A percentile compares a stretch with the other conserved stretches of the same genome.
Conservation (phyloP, 2,888 invertebrate genomes). For the Amphimallon solstitiale region DNA sequence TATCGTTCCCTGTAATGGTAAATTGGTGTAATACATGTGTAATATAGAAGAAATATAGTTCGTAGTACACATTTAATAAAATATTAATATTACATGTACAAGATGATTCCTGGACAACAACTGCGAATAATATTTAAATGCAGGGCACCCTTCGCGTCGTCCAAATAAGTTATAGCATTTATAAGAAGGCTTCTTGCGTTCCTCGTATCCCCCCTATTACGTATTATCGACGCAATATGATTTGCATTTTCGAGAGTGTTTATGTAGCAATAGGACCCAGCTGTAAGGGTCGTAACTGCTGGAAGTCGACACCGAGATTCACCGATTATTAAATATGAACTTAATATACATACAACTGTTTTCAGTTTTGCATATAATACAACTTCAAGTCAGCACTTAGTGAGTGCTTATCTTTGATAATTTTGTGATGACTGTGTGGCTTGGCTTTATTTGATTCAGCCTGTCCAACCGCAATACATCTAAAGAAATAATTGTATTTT, state of each 20-base stretch:
- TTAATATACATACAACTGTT: slow-evolving; percentile 9
- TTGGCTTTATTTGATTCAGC: no score
- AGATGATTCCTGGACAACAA: background rate
- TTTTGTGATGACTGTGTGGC: no score
- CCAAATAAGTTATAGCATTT: slow-evolving; percentile 14
- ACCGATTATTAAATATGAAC: slow-evolving; percentile 57
- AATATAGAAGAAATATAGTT: background rate
- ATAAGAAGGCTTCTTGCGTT: slow-evolving; percentile 20
- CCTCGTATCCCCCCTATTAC: background rate
- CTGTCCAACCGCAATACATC: no score
- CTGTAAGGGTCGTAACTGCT: slow-evolving; percentile 57
- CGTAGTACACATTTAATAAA: background rate
- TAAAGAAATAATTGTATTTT: no score
- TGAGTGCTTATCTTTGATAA: no score
- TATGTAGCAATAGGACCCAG: slow-evolving; percentile 57
- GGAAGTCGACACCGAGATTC: slow-evolving; percentile 53
- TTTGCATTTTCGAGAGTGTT: slow-evolving; percentile 57
- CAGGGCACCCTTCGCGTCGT: background rate
- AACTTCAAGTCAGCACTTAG: background rate
- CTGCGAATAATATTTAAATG: background rate
- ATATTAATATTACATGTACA: background rate
- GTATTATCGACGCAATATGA: slow-evolving; percentile 45
- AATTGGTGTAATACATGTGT: no score
- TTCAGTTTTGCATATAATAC: background rate
- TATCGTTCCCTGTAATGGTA: no score